Percentiles rank a stretch among this genome's conserved stretches.
These are phyloP conservation scores for Tanypteryx hageni DNA, from an alignment of 2,888 invertebrate genomes.

Conservation along the genomic window DNA sequence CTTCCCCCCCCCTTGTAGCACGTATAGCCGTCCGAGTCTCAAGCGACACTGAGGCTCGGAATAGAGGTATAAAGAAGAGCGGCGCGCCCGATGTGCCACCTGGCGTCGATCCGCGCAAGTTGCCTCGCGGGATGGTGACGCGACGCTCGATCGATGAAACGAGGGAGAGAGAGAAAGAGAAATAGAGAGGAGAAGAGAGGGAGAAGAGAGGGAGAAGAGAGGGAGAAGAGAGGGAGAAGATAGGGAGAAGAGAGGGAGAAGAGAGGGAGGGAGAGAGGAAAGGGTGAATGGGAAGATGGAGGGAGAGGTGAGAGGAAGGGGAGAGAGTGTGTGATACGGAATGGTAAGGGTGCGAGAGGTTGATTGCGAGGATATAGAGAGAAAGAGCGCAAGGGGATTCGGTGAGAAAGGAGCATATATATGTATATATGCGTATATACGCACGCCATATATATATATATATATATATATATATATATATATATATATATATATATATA, in stretches of 20 bases:
- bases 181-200: background rate
- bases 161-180: background rate
- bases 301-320: background rate
- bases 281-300: slow-evolving; percentile 5
- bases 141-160: slow-evolving; percentile 34
- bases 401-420: background rate
- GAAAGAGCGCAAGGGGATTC: background rate
- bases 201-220: slow-evolving; percentile 16
- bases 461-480: too few species aligned
- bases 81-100: slow-evolving; percentile 48
- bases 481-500: too few species aligned
- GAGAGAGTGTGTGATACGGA: background rate
- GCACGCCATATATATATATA: too few species aligned
- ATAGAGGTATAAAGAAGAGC: background rate
- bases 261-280: background rate
- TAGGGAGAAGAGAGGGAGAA: background rate
- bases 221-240: slow-evolving; percentile 12
- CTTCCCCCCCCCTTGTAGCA: background rate
- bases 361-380: background rate
- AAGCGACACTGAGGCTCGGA: slow-evolving; percentile 52
- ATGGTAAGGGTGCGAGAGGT: background rate
- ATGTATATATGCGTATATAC: background rate
- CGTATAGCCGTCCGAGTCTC: slow-evolving; percentile 46
- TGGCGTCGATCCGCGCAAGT: slow-evolving; percentile 43
- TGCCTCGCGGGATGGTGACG: slow-evolving; percentile 46